Conservation (phyloP, 2,888 invertebrate genomes). For the Hydrotaea cyrtoneurina region DNA sequence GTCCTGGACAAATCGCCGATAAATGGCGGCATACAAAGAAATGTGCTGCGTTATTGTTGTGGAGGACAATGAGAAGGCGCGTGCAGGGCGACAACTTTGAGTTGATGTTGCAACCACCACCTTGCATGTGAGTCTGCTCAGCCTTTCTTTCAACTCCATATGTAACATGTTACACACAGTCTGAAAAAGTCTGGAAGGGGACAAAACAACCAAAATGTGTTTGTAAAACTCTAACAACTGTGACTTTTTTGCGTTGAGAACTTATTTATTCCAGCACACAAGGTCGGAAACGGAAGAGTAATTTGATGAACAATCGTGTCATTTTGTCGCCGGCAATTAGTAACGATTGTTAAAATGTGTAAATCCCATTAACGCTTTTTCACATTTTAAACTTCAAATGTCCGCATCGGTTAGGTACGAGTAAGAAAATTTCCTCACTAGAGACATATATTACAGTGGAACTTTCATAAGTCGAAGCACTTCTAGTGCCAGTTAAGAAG, state of each 20-base stretch:
- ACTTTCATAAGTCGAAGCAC: too few relatives aligned
- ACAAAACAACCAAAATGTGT: too few relatives aligned
- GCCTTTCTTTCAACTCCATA: too few relatives aligned
- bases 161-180: neutral
- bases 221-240: neutral
- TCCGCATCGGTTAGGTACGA: too few relatives aligned
- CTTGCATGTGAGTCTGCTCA: too few relatives aligned
- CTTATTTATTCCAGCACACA: neutral
- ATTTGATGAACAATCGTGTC: conserved; percentile 11
- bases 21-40: neutral
- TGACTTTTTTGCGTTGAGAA: neutral
- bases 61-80: neutral
- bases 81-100: neutral
- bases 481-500: too few relatives aligned
- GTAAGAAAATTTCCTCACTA: too few relatives aligned
- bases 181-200: too few relatives aligned
- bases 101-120: neutral
- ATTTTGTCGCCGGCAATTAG: conserved; percentile 4
- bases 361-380: neutral
- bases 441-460: too few relatives aligned
- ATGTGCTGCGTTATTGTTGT: neutral
- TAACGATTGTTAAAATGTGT: neutral
- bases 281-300: conserved; percentile 14
- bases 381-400: too few relatives aligned
- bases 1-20: neutral